Base-by-base conservation (phyloP, 2,113 vertebrate species). In the Asarcornis scutulata region DNA sequence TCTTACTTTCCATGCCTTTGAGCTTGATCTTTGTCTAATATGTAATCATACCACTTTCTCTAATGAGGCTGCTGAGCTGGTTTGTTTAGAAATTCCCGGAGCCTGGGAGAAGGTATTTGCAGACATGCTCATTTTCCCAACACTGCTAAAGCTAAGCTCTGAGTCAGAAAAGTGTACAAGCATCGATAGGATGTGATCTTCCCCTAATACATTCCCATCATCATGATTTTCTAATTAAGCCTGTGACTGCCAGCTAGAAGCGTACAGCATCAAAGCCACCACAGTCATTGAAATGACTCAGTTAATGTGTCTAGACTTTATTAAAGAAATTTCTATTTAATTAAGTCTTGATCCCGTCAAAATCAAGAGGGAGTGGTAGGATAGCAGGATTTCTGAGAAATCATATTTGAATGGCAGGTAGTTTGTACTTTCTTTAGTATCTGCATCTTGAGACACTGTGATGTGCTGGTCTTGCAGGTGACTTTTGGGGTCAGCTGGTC, bases 241-340 rank as follows among this genome's bases (percentile, higher is more conserved):
- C 53, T 76, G 44, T 89, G 89, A 74, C 55, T 95, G 91, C 75
- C 93, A 95, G 53, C 69, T 79, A 84, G 64, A 76, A 96, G 68
- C 17, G 1, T 50, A 17, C 9, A 42, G 83, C 78, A 59, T 56
- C 34, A 13, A 58, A 88, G 44, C 80, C 67, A 42, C 75, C 48
- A 6, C 75, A 44, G 48, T 93, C 71, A 21, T n/a, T 31, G 55
- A 52, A 50, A 73, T 95, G 82, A 95, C 82, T 95, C 89, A 83
- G 59, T 73, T 69, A 68, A 46, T 83, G 80, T 74, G 87, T 55
- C 78, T 48, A 44, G 21, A 66, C 53, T 95, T 67, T 88, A 23
- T 85, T 80, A 82, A 95, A 89, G 71, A n/a, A 34, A 92, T 55
- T 83, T 94, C 68, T 69, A 63, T 92, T 87, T 79, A 87, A 83